Percentiles rank a stretch among this genome's conserved stretches.
These are phyloP conservation scores for Hemaris fuciformis DNA, from an alignment of 2,888 invertebrate species.

Conservation along the genomic window DNA sequence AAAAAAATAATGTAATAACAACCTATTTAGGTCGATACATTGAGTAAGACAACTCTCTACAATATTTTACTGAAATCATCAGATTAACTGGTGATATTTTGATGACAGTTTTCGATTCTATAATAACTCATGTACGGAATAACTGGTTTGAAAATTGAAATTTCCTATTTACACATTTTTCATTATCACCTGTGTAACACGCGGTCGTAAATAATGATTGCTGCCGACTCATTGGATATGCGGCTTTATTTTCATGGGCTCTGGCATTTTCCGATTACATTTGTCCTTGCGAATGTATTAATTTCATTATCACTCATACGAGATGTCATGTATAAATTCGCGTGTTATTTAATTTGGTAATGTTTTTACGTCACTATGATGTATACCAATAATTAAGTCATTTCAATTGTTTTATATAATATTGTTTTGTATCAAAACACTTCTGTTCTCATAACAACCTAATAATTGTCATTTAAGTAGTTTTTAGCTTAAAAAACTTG, in stretches of 20 bases:
- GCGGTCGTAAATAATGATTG: not conserved
- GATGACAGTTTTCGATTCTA: not conserved
- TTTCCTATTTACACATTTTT: not conserved
- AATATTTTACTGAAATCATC: too few species aligned
- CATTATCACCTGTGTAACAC: not conserved
- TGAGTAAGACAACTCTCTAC: too few species aligned
- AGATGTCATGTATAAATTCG: slow-evolving; percentile 14
- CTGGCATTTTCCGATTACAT: slow-evolving; percentile 6
- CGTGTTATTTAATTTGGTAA: slow-evolving; percentile 15
- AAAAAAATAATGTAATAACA: too few species aligned
- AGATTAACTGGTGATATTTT: too few species aligned
- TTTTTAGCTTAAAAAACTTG: too few species aligned
- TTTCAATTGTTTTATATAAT: slow-evolving; percentile 20
- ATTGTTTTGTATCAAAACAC: too few species aligned
- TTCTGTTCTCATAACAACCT: too few species aligned
- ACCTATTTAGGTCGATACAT: too few species aligned
- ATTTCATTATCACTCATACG: not conserved
- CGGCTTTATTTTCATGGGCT: not conserved
- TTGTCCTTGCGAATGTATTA: not conserved
- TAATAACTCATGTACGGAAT: not conserved
- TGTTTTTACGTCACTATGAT: slow-evolving; percentile 22
- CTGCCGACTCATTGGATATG: not conserved
- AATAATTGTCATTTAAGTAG: too few species aligned
- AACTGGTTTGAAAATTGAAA: too few species aligned
- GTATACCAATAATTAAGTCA: slow-evolving; percentile 36